Evolutionary conservation across 2,113 vertebrate species (phyloP).

Genomic region (Sprattus sprattus): DNA sequence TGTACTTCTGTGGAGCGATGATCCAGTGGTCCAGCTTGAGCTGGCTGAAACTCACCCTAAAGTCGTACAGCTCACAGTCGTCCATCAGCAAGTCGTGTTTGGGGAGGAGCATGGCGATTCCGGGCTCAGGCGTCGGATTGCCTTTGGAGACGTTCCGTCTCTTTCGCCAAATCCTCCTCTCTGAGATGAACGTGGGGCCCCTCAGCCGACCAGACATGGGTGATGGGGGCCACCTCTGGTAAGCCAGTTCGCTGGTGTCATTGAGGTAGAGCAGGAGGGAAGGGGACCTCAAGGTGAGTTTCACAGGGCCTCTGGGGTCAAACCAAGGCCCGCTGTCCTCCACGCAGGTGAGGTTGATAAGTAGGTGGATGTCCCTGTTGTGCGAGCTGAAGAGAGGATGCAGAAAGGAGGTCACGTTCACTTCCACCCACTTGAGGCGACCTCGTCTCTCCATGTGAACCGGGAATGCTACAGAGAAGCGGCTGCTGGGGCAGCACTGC

Average conservation of each 20-base stretch:
- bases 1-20: slow-evolving; percentile 87
- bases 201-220: slow-evolving; percentile 28
- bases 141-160: slow-evolving; percentile 63
- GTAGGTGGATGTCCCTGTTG: slow-evolving; percentile 74
- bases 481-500: slow-evolving; percentile 59
- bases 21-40: slow-evolving; percentile 93
- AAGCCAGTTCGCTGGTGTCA: slow-evolving; percentile 78
- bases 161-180: slow-evolving; percentile 54
- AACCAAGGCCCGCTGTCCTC: slow-evolving; percentile 48
- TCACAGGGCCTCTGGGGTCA: slow-evolving; percentile 29
- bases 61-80: slow-evolving; percentile 87
- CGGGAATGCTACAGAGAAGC: slow-evolving; percentile 67
- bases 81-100: slow-evolving; percentile 73
- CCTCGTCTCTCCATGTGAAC: slow-evolving; percentile 59
- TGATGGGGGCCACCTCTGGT: slow-evolving; percentile 63
- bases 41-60: slow-evolving; percentile 86
- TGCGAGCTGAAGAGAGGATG: slow-evolving; percentile 74
- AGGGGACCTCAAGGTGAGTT: slow-evolving; percentile 68
- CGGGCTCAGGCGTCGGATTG: slow-evolving; percentile 50
- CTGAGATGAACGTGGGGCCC: slow-evolving; percentile 30
- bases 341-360: slow-evolving; percentile 79
- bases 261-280: slow-evolving; percentile 88
- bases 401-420: slow-evolving; percentile 84
- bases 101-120: slow-evolving; percentile 72
- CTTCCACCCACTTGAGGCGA: slow-evolving; percentile 77